Conservation (phyloP, 2,888 invertebrate species). For the Thumatha senex region DNA sequence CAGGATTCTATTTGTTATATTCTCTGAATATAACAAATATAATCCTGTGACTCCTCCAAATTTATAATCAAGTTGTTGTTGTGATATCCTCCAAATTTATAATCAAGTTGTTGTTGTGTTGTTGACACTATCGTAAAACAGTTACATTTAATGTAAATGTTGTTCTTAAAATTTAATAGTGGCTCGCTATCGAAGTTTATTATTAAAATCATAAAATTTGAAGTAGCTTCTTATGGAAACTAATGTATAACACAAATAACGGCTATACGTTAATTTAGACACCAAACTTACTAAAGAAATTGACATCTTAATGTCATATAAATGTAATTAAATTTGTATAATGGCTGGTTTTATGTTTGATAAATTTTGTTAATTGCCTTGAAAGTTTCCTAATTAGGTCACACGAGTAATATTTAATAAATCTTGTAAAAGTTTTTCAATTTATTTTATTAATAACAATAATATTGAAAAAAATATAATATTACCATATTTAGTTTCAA, state of each 20-base stretch:
- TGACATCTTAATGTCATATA: slow-evolving; percentile 1
- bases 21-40: too few relatives aligned
- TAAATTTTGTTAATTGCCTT: slow-evolving; percentile 1
- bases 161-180: not conserved
- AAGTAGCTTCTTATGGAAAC: too few relatives aligned
- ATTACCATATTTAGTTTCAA: not conserved
- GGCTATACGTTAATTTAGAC: not conserved
- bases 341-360: not conserved
- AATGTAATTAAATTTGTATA: slow-evolving; percentile 1
- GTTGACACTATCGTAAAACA: not conserved
- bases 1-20: too few relatives aligned
- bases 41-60: too few relatives aligned
- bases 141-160: not conserved
- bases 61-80: too few relatives aligned
- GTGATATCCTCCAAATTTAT: too few relatives aligned
- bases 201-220: not conserved
- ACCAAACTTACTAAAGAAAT: not conserved
- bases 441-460: not conserved
- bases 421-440: not conserved
- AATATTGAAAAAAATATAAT: not conserved
- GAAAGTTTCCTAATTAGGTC: slow-evolving; percentile 2
- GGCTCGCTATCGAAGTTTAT: not conserved
- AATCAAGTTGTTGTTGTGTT: too few relatives aligned
- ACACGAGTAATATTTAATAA: not conserved
- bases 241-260: not conserved